A percentile compares a stretch with the other conserved stretches of the same genome.
Conservation (phyloP, 2,797 vertebrate species). For the Natrix natrix region DNA sequence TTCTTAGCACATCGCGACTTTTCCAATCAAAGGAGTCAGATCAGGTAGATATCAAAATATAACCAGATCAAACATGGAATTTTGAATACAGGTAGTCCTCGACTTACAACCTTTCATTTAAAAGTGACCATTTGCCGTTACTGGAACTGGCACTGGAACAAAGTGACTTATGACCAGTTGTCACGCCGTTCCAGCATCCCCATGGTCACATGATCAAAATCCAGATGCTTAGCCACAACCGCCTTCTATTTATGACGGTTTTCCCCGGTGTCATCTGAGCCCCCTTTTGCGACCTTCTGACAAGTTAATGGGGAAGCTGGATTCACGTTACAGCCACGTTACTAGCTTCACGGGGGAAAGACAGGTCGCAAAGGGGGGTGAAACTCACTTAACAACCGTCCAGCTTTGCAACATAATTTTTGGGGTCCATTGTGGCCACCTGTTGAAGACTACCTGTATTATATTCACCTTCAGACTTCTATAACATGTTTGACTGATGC, state of each 20-base stretch:
- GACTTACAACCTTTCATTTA: not conserved
- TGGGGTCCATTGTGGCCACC: not conserved
- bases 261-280: not conserved
- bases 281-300: not conserved
- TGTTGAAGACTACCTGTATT: not conserved
- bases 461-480: not conserved
- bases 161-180: not conserved
- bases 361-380: not conserved
- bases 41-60: conserved; percentile 75
- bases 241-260: not conserved
- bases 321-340: not conserved
- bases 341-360: not conserved
- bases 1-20: conserved; percentile 94
- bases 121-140: not conserved
- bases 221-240: not conserved
- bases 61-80: not conserved
- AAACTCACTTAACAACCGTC: not conserved
- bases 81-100: not conserved
- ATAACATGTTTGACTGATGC: not conserved
- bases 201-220: not conserved
- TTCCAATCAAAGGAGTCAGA: conserved; percentile 90
- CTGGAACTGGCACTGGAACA: not conserved
- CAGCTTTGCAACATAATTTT: not conserved
- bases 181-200: not conserved
- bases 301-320: not conserved